Conservation (phyloP, 2,113 vertebrate genomes). For the Myrmophylax atrothorax region DNA sequence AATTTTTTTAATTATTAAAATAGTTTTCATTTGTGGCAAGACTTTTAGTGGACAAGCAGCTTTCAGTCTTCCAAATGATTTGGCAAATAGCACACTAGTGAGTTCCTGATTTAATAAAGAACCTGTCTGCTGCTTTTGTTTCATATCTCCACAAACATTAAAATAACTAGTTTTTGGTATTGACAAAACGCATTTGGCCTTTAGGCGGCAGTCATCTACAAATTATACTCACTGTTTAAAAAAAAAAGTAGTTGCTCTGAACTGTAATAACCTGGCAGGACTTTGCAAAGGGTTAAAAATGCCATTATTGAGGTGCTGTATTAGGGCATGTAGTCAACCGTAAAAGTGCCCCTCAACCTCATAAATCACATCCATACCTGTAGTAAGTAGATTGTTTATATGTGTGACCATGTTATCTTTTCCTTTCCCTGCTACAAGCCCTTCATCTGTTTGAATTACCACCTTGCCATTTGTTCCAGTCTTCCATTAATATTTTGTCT, state of each 20-base stretch:
- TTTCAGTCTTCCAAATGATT: background rate
- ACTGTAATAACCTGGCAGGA: background rate
- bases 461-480: background rate
- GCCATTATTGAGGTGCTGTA: background rate
- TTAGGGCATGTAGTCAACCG: background rate
- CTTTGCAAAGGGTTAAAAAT: background rate
- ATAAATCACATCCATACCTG: background rate
- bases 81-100: background rate
- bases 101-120: background rate
- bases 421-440: background rate
- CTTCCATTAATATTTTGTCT: background rate
- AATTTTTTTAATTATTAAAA: background rate
- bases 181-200: background rate
- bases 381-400: background rate
- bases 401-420: background rate
- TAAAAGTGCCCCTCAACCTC: background rate
- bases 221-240: background rate
- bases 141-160: background rate
- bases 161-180: background rate
- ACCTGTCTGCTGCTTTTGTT: background rate
- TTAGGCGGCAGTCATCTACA: constrained; percentile 32
- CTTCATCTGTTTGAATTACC: background rate
- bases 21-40: background rate
- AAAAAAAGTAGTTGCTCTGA: background rate
- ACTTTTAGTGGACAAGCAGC: background rate